Percentiles rank a stretch among this genome's conserved stretches.
Conservation (phyloP, 2,888 invertebrate species). For the Eristalis tenax region DNA sequence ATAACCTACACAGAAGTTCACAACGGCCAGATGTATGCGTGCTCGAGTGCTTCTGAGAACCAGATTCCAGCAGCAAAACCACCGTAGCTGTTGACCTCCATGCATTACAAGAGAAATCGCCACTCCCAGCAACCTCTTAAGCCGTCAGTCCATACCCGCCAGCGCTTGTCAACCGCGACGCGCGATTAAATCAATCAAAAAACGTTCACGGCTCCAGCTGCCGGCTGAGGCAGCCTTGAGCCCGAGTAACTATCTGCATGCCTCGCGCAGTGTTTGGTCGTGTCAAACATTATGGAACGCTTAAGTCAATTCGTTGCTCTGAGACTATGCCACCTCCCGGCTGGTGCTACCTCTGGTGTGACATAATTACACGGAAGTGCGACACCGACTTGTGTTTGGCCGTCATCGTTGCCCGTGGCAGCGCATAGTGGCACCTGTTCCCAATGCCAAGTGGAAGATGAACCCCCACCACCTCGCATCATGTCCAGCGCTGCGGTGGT, state of each 20-base stretch:
- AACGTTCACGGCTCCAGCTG: not conserved
- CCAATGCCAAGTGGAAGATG: not conserved
- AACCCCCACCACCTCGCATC: not conserved
- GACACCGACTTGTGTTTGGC: constrained; percentile 28
- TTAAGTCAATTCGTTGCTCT: constrained; percentile 12
- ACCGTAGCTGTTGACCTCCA: not conserved
- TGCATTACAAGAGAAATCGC: not conserved
- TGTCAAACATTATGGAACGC: constrained; percentile 36
- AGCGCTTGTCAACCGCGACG: not conserved
- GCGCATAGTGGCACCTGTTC: not conserved
- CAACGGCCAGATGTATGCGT: not conserved
- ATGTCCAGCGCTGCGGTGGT: not conserved
- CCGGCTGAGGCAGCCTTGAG: constrained; percentile 24
- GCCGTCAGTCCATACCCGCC: not conserved
- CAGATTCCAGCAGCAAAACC: not conserved
- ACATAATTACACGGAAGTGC: constrained; percentile 44
- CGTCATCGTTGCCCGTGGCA: not conserved
- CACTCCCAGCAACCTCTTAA: not conserved
- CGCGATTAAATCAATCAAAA: constrained; percentile 52
- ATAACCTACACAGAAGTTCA: not conserved
- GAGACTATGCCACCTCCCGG: not conserved
- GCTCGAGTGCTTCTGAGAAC: not conserved
- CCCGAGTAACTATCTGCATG: not conserved
- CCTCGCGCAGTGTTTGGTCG: constrained; percentile 19
- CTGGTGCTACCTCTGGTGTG: not conserved